These are phyloP conservation scores for Micromussa lordhowensis DNA, from an alignment of 92 coral and sea anemone genomes.

Conservation along the genomic window DNA sequence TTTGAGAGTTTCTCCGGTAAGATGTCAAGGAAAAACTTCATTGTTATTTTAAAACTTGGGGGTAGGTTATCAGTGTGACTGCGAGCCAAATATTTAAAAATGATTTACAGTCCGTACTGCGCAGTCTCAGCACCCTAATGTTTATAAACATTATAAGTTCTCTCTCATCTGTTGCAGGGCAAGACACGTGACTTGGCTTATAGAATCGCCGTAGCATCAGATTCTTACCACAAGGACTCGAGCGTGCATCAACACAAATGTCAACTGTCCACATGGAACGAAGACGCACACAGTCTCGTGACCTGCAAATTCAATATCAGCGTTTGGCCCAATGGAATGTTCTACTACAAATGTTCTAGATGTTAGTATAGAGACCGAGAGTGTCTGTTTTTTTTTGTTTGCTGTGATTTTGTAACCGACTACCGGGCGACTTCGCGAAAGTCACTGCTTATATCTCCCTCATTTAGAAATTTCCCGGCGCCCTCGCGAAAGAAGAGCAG, in stretches of 20 bases:
- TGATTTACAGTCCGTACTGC: no score
- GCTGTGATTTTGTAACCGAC: neutral
- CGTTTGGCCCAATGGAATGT: conserved; percentile 98
- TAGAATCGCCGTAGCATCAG: conserved; percentile 72
- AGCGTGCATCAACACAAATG: conserved; percentile 82
- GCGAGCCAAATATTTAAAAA: neutral
- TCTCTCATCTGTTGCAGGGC: conserved; percentile 61
- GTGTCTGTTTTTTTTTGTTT: neutral
- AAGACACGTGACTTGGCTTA: conserved; percentile 53
- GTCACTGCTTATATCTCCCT: no score
- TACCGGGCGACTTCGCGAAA: neutral
- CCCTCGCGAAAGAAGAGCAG: no score
- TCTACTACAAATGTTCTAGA: conserved; percentile 84
- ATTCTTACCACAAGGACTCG: conserved; percentile 72
- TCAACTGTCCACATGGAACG: conserved; percentile 91
- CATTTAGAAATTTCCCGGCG: no score
- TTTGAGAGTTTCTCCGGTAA: conserved; percentile 64
- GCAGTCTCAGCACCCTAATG: no score
- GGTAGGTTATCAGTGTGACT: neutral
- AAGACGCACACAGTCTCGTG: conserved; percentile 78
- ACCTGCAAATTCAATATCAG: conserved; percentile 76
- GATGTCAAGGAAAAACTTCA: neutral
- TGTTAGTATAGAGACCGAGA: conserved; percentile 68
- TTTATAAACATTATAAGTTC: no score
- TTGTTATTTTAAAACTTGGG: neutral